Conservation (phyloP, 2,797 vertebrate species). For the Clarias pachynema region DNA sequence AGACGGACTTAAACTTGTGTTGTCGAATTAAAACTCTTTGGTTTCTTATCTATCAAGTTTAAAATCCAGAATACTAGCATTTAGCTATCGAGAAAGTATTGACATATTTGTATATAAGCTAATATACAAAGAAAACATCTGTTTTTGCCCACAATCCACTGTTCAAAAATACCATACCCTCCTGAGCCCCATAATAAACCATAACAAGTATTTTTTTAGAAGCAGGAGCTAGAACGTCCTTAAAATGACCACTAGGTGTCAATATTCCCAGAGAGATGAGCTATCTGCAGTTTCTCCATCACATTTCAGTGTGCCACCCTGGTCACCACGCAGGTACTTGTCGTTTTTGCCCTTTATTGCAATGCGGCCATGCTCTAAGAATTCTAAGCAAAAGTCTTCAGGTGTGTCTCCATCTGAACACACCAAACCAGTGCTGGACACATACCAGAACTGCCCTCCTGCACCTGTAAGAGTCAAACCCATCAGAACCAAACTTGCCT, state of each 20-base stretch:
- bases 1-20: background rate
- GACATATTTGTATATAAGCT: background rate
- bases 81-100: background rate
- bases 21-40: background rate
- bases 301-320: conserved; percentile 87
- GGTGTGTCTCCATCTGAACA: conserved; percentile 87
- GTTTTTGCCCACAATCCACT: conserved; percentile 11
- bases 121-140: conserved; percentile 5
- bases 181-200: conserved; percentile 18
- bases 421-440: conserved; percentile 85
- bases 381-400: conserved; percentile 91
- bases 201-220: conserved; percentile 17
- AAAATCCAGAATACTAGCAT: background rate
- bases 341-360: conserved; percentile 87
- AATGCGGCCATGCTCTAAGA: conserved; percentile 85
- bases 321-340: conserved; percentile 89
- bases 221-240: conserved; percentile 18
- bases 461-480: conserved; percentile 72
- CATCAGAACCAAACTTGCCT: background rate
- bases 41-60: conserved; percentile 1
- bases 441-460: conserved; percentile 88
- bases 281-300: conserved; percentile 79
- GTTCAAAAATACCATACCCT: conserved; percentile 1
- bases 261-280: conserved; percentile 93
- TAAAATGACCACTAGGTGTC: conserved; percentile 60